These are phyloP conservation scores for Stictonetta naevosa DNA, from an alignment of 2,113 vertebrate genomes.

Conservation along the genomic window DNA sequence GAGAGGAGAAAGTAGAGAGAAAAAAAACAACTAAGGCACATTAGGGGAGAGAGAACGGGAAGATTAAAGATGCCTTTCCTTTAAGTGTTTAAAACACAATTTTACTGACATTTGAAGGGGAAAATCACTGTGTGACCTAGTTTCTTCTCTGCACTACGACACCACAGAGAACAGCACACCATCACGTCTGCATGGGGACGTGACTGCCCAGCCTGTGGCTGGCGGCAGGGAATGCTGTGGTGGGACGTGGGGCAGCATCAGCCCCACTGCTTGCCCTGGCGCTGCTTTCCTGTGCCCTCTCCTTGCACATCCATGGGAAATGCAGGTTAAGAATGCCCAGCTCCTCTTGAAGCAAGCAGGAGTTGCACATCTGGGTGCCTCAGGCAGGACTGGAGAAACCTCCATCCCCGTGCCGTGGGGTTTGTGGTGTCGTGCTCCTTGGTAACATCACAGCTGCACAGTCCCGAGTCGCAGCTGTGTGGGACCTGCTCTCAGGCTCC, in stretches of 20 bases:
- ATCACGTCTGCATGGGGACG: accelerated
- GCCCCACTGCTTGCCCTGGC: not conserved
- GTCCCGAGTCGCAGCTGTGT: no score
- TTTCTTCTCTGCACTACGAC: accelerated
- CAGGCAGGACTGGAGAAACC: not conserved
- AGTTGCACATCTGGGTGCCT: not conserved
- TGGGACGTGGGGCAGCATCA: not conserved
- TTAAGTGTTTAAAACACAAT: not conserved
- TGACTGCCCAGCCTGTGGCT: no score
- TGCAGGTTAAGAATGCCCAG: not conserved
- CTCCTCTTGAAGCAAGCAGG: not conserved
- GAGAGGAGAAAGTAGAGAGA: not conserved
- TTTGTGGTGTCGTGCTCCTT: no score
- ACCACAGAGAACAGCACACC: accelerated
- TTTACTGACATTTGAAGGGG: not conserved
- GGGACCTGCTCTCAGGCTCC: not conserved
- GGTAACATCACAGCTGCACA: not conserved
- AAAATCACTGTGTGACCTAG: not conserved
- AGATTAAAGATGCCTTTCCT: not conserved
- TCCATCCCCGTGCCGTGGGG: no score
- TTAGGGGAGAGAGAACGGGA: not conserved
- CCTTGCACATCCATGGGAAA: not conserved
- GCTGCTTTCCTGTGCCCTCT: accelerated
- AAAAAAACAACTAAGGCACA: accelerated
- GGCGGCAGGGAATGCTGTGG: no score